These are phyloP conservation scores for Dermochelys coriacea DNA, from an alignment of 2,797 vertebrate genomes.

Conservation along the genomic window DNA sequence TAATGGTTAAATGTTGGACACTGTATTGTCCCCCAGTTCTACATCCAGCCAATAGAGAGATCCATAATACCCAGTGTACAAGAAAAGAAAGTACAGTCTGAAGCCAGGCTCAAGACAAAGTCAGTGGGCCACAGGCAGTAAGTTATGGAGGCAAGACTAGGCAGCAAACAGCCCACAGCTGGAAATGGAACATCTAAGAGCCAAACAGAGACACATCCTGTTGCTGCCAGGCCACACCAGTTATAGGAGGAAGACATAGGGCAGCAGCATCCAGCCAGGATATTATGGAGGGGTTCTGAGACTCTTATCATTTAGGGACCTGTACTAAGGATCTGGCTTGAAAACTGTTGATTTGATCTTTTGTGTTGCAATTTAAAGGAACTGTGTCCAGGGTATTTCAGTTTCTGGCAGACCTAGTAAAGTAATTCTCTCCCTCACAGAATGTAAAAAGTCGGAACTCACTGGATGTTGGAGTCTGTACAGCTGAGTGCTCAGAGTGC, in stretches of 20 bases:
- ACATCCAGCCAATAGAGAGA: background rate
- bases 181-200: background rate
- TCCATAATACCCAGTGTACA: background rate
- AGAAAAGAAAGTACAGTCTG: background rate
- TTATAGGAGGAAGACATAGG: background rate
- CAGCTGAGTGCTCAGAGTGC: background rate
- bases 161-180: background rate
- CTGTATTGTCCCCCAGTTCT: background rate
- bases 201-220: background rate
- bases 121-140: background rate
- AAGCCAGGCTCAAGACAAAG: background rate
- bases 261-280: background rate
- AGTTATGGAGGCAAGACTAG: background rate
- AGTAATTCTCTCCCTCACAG: background rate
- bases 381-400: background rate
- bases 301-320: background rate
- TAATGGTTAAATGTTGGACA: background rate
- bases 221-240: background rate
- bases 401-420: background rate
- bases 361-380: background rate
- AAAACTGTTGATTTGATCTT: background rate
- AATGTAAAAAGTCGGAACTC: background rate
- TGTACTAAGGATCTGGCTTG: background rate
- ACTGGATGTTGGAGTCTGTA: background rate
- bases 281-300: background rate